Base-by-base conservation (phyloP, 2,113 vertebrate species). In the Greenwoodochromis staneri region DNA sequence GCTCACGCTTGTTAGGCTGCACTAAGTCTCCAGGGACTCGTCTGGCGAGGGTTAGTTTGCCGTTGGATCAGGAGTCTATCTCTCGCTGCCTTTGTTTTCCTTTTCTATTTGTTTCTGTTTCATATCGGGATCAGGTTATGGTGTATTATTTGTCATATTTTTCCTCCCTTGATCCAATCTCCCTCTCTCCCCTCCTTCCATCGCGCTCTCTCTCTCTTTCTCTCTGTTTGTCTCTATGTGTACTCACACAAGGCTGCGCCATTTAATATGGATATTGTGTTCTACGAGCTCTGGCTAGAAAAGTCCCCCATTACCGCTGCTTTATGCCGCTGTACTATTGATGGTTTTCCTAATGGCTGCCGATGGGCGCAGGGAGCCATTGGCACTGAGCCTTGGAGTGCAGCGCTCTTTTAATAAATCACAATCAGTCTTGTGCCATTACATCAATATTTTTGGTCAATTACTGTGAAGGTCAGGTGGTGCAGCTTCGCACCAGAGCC, bases 401-500 rank as follows among this genome's bases (percentile, higher is more conserved):
- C 88, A 96, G 97, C 95, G 96, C 97, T 97, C 97, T 98, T 99
- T 98, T 98, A 98, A 99, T 99, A 99, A 99, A 99, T 99, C 98
- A 99, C 98, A 98, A 99, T 99, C 98, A 99, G 98, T 97, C 97
- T 97, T 96, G 96, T 98, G 98, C 98, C 98, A 97, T 98, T 98
- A 98, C 98, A 98, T 99, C 98, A 98, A 99, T 99, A 98, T 97
- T 98, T 98, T 98, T 97, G 97, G 98, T 99, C 98, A 99, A 99
- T 99, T 99, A 99, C 98, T 96, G 96, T 97, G 98, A 98, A 99
- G 98, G 98, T 99, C 98, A 98, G 97, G 97, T 98, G 98, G 97
- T 97, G 97, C 96, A 94, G 97, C 97, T 96, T 93, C 55, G 96
- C 96, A 96, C 96, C 95, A 95, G 96, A 97, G 96, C 88, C 95